Base-by-base conservation (phyloP, 1,140 invertebrate genomes). In the Drosophila grimshawi region DNA sequence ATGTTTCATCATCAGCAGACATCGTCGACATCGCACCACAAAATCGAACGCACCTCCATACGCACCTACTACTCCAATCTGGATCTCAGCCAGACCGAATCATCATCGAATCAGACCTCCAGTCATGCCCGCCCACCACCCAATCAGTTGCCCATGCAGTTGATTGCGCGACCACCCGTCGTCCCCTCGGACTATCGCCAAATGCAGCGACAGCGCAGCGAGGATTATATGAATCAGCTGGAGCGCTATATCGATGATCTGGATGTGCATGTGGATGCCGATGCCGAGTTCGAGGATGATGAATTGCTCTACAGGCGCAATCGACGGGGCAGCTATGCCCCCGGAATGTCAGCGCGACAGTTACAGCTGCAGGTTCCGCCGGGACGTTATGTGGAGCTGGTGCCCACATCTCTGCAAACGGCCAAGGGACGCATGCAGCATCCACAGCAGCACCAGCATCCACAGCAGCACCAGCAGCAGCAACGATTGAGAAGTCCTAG, bases 21-120 rank as follows among this genome's bases (percentile, higher is more conserved):
- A 6, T 82, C 81, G 39, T 82, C 81, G 55, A 86, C 91, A 30
- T 90, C 90, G 55, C 79, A 88, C 70, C 86, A 91, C 53, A 85
- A 92, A 67, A 83, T 92, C 39, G 90, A 92, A 51, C 92, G 92
- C 80, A 92, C 92, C 59, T 92, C 91, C 56, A 92, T 92, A 60
- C 89, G 92, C 69, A 92, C 92, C 30, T 92, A 78, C 63, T 92
- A 92, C 64, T 92, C 92, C 33, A 92, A 92, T 39, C 51, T 92
- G 68, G 92, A 92, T 71, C 63, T 92, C 27, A 92, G 85, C 8
- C 86, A 91, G 64, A 72, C 35, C 3, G 19, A 51, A 29, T 30
- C 29, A 5, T 74, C 80, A 27, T 78, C 83, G 4, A 78, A 75
- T 11, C 86, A 90, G 41, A 80, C 77, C 3, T 76, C 80, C 27